These are phyloP conservation scores for Parapsyche elsis DNA, from an alignment of 1,140 invertebrate genomes.

Conservation along the genomic window DNA sequence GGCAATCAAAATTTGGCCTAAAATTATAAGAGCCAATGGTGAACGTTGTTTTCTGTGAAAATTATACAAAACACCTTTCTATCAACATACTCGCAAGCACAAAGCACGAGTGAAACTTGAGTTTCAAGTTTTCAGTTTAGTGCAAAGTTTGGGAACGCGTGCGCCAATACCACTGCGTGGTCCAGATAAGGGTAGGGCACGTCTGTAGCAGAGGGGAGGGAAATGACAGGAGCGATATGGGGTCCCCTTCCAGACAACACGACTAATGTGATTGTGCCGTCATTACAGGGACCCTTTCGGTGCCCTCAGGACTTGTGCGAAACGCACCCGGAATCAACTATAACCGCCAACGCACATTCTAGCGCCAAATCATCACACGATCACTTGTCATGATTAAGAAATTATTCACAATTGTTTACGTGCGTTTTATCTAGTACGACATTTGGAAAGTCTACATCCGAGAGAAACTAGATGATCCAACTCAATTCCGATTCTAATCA, in stretches of 20 bases:
- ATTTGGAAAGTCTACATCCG: not conserved
- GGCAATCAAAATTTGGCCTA: not conserved
- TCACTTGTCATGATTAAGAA: not conserved
- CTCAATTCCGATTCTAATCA: not conserved
- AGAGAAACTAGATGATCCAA: no score
- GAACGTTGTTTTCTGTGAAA: no score
- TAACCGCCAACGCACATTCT: not conserved
- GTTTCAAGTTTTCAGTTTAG: no score
- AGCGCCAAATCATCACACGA: not conserved
- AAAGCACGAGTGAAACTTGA: no score
- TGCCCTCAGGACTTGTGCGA: not conserved
- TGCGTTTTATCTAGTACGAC: not conserved
- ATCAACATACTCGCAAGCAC: no score
- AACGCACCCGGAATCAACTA: not conserved
- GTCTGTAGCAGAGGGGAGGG: not conserved
- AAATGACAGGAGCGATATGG: constrained; percentile 16
- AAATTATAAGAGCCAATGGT: not conserved
- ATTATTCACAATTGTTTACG: not conserved
- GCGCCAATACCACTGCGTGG: constrained; percentile 1
- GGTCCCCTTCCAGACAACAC: constrained; percentile 15
- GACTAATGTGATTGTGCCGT: constrained; percentile 32
- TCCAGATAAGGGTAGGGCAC: constrained; percentile 29
- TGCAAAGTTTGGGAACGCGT: constrained; percentile 12
- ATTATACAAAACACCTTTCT: no score
- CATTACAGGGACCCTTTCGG: constrained; percentile 3